Evolutionary conservation across 2,113 vertebrate species (phyloP).

Genomic region (Megaptera novaeangliae): DNA sequence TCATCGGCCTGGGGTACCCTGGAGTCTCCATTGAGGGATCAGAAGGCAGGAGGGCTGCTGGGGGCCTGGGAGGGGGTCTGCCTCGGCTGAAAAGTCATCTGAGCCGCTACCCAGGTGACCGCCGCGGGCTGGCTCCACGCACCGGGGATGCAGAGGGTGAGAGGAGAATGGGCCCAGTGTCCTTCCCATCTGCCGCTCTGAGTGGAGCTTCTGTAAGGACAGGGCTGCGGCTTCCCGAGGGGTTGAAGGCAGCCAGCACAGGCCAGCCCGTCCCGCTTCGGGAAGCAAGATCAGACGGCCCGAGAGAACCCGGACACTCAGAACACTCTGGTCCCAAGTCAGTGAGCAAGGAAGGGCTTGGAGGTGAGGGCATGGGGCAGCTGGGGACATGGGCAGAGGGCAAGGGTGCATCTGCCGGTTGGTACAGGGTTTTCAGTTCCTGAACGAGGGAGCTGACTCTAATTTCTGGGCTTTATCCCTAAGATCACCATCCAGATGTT

Average conservation of each 20-base stretch:
- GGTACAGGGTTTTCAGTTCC: neutral
- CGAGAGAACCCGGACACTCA: fast-evolving
- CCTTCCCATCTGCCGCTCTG: neutral
- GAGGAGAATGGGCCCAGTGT: neutral
- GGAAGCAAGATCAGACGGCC: neutral
- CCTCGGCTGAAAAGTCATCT: neutral
- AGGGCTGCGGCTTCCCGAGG: neutral
- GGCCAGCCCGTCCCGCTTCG: fast-evolving
- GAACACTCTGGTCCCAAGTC: too few species aligned
- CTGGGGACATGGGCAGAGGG: fast-evolving
- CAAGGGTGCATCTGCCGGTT: fast-evolving
- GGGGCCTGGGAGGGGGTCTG: neutral
- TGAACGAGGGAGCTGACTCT: neutral
- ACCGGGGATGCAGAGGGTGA: neutral
- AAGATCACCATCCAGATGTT: neutral
- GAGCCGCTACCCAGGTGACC: neutral
- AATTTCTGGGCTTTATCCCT: neutral
- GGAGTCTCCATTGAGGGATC: neutral
- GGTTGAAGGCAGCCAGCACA: neutral
- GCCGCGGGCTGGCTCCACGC: fast-evolving
- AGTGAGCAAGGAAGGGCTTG: fast-evolving
- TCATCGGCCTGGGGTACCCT: neutral
- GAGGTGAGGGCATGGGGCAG: fast-evolving
- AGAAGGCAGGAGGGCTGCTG: neutral
- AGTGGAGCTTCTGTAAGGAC: neutral